Percentiles rank a stretch among this genome's conserved stretches.
Evolutionary conservation across 1,140 invertebrate species (phyloP).

Genomic region (Hestina assimilis): DNA sequence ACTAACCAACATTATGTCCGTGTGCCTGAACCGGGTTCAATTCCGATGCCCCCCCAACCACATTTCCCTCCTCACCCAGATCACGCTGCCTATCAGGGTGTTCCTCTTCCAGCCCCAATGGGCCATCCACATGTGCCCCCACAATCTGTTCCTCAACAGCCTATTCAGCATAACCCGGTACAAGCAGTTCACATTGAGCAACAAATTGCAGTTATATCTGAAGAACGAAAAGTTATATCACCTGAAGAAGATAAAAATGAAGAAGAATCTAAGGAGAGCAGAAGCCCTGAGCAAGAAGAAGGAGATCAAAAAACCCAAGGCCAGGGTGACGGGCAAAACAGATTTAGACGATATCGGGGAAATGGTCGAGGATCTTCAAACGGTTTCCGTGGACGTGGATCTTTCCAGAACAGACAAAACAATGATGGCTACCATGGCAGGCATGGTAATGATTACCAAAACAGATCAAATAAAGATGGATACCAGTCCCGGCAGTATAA

Average conservation of each 20-base stretch:
- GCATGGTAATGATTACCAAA: slow-evolving; percentile 55
- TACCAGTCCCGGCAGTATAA: slow-evolving; percentile 59
- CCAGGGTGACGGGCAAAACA: slow-evolving; percentile 63
- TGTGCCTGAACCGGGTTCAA: slow-evolving; percentile 48
- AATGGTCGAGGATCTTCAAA: slow-evolving; percentile 52
- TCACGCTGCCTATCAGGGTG: slow-evolving; percentile 38
- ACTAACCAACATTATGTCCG: slow-evolving; percentile 86
- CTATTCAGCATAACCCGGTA: slow-evolving; percentile 27
- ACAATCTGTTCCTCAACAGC: slow-evolving; percentile 24
- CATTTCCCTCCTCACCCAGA: slow-evolving; percentile 63
- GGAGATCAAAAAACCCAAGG: slow-evolving; percentile 57
- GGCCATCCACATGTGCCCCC: slow-evolving; percentile 23
- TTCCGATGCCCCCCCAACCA: slow-evolving; percentile 59
- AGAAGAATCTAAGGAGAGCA: slow-evolving; percentile 52
- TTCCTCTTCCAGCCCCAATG: slow-evolving; percentile 36
- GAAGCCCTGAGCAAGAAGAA: slow-evolving; percentile 59
- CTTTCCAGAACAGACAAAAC: slow-evolving; percentile 50
- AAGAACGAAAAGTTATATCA: slow-evolving; percentile 36
- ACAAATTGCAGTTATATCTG: slow-evolving; percentile 15
- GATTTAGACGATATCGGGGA: slow-evolving; percentile 54
- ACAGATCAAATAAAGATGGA: slow-evolving; percentile 51
- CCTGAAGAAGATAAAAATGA: slow-evolving; percentile 46
- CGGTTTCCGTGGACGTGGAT: slow-evolving; percentile 62
- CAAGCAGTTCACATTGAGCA: slow-evolving; percentile 22
- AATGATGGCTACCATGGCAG: slow-evolving; percentile 50